Evolutionary conservation across 2,888 invertebrate species (phyloP).

Genomic region (Deroplatys truncata): DNA sequence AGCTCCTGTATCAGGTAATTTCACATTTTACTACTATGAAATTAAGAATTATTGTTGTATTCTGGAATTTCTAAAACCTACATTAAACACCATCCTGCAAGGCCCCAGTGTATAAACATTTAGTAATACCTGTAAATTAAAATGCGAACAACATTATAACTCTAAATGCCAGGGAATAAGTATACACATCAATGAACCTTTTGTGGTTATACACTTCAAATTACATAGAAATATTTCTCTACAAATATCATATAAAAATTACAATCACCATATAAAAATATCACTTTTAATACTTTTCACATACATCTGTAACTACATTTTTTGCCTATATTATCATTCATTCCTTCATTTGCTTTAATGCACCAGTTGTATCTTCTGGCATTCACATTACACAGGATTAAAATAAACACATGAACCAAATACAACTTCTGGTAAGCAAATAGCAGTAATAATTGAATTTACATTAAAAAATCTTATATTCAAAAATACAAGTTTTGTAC

Average conservation of each 20-base stretch:
- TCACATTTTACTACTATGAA: neutral
- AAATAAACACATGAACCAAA: neutral
- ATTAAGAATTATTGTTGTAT: neutral
- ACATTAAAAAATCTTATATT: neutral
- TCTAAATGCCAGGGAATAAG: neutral
- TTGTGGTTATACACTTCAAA: neutral
- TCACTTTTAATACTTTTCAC: neutral
- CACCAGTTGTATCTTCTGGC: neutral
- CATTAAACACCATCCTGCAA: neutral
- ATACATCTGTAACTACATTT: neutral
- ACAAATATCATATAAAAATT: slow-evolving; percentile 5
- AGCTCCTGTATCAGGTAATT: neutral
- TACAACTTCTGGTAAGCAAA: neutral
- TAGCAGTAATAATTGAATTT: neutral
- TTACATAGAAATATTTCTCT: neutral
- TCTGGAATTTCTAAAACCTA: neutral
- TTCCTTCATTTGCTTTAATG: neutral
- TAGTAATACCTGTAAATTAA: neutral
- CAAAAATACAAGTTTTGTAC: neutral
- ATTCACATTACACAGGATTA: neutral
- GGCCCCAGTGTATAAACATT: neutral
- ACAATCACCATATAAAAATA: slow-evolving; percentile 11
- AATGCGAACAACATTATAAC: neutral
- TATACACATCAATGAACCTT: neutral
- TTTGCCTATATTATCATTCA: neutral